Base-by-base conservation (phyloP, 2,888 invertebrate species). In the Cataglyphis rosenhaueri region DNA sequence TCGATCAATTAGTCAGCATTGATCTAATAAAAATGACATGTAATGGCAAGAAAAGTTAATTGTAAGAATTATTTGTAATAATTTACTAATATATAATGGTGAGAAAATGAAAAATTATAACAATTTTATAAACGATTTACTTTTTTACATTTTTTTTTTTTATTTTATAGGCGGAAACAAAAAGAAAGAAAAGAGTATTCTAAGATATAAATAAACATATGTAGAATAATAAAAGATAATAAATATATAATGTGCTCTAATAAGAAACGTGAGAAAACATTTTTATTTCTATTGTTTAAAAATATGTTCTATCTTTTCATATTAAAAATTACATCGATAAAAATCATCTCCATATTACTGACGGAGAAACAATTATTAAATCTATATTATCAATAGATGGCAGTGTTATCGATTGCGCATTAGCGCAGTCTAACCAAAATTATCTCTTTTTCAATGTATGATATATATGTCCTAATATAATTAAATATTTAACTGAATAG, bases 1-100 rank as follows among this genome's bases (percentile, higher is more conserved):
- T 61, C 73, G 25, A n/a, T 10, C 8, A 73, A 73, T 73, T 73
- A 73, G 41, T 73, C 41, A 73, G 4, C 41, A 12, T 59, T 29
- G 18, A 41, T 41, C n/a, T 25, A 59, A 71, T 52, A 25, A 9
- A 6, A 1, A 1, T 32, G 35, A 71, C 71, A 25, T 38, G 1
- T 25, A 71, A 29, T 18, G 12, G 0, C 5, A 57, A 57, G 38
- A 18, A 29, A 25, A 12, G 4, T 25, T 10, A n/a, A 25, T 29
- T 29, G 29, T 29, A 29, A 29, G 29, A 29, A 29, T 55, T 55
- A 21, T 55, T 35, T 32, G 18, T 52, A 68, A 29, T 35, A 70
- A 32, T 55, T 35, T 73, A n/a, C 59, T 59, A 73, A 4, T 21
- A 6, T 18, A 15, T 25, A 25, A 48, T 52, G 15, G 12, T 32